Evolutionary conservation across 2,888 invertebrate genomes (phyloP), one percentile per base, ranked within the genome.

Genomic region (Sthenelais limicola): DNA sequence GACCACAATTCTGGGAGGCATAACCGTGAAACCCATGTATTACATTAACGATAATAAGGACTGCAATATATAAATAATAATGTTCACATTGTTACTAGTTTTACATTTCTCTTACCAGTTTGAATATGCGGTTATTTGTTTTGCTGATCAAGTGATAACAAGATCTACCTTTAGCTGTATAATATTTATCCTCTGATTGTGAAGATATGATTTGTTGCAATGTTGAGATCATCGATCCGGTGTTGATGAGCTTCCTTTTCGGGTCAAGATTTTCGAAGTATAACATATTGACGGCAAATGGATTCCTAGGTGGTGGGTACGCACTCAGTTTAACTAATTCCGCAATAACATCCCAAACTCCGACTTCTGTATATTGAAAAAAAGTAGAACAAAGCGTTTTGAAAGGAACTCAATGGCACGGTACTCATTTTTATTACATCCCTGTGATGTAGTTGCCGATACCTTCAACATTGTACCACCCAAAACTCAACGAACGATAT

Each of bases 241-340:
- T 79, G n/a, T 81, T 75, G 28, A 84, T 73, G 18, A 83, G 78
- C 28, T 76, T 74, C 67, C 84, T 81, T 26, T 78, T 70, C 1
- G 79, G 68, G 2, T 82, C 77, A 32, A 84, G 75, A 52, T 75
- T 73, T n/a, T 77, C 75, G 48, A 84, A 81, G 67, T 82, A 83
- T 15, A 82, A 78, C 74, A 82, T 79, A 73, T 85, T 83, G 28
- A 85, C 78, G 52, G 79, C 82, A 75, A 84, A 84, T 3, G 85
- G 85, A 70, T 84, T 84, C 12, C 76, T 73, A 0, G 84, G 85
- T 4, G 82, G 77, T 12, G 84, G 84, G 72, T 82, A 82, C 30
- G 82, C 83, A 73, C 83, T 82, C 68, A 85, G 79, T 70, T 82
- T 82, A 21, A 84, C 82, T 26, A 85, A 68, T 74, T 85, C 85